phyloP scores from a whole-genome alignment of 2,797 vertebrate genomes.

The Propithecus perrieri region DNA sequence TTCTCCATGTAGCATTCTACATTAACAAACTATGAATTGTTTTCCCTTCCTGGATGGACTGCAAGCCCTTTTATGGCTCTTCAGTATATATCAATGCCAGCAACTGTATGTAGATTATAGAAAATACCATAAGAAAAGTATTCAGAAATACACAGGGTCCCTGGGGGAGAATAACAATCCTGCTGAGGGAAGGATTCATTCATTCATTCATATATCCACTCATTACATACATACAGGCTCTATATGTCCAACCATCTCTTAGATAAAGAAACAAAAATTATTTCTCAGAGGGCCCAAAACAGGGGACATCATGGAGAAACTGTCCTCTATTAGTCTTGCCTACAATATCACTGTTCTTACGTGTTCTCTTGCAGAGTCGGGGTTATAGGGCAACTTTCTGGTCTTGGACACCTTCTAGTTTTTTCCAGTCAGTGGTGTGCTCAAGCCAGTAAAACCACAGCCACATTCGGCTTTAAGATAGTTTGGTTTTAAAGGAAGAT shows the following conservation, averaged over 20 bases:
- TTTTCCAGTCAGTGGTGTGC: neutral
- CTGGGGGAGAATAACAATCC: neutral
- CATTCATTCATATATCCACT: neutral
- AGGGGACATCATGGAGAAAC: neutral
- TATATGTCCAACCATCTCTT: neutral
- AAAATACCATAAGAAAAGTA: neutral
- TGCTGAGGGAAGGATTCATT: neutral
- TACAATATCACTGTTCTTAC: neutral
- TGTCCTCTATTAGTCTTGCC: neutral
- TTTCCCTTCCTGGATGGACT: neutral
- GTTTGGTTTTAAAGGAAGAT: neutral
- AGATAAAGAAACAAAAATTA: neutral
- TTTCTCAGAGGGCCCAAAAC: neutral
- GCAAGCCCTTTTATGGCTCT: neutral
- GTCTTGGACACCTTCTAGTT: neutral
- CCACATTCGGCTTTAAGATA: neutral
- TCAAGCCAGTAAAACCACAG: neutral
- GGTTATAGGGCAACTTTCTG: neutral
- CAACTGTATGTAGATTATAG: neutral
- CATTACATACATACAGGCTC: neutral
- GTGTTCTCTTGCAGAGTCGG: neutral
- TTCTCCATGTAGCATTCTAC: neutral
- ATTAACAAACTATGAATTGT: neutral
- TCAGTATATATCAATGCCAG: neutral
- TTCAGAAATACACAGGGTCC: neutral